These are phyloP conservation scores for Ovis aries DNA, from an alignment of 2,113 vertebrate species.

Conservation along the genomic window DNA sequence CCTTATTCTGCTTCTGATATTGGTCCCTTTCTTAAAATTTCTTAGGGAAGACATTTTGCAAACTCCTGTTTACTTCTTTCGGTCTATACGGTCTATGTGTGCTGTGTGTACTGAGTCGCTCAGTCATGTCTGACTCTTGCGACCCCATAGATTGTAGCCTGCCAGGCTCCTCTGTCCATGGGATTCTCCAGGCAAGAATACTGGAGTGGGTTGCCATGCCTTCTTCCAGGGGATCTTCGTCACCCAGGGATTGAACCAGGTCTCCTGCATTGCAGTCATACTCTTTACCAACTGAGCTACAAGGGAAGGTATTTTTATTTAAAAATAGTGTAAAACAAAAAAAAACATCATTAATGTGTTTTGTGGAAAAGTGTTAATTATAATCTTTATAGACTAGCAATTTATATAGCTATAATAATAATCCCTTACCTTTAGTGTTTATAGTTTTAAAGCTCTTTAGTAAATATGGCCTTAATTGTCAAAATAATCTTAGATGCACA, in stretches of 20 bases:
- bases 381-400: neutral
- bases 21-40: neutral
- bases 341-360: neutral
- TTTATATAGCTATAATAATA: neutral
- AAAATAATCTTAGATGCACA: neutral
- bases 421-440: neutral
- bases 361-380: conserved; percentile 21
- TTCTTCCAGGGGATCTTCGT: neutral
- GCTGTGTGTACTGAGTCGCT: neutral
- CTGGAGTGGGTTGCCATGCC: neutral
- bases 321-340: conserved; percentile 2
- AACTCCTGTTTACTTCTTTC: neutral
- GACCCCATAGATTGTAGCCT: neutral
- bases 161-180: neutral
- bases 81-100: neutral
- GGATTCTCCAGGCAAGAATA: neutral
- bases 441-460: conserved; percentile 15
- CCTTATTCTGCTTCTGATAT: neutral
- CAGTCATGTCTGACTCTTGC: neutral
- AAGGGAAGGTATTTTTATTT: neutral
- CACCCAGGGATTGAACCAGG: neutral
- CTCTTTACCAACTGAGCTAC: neutral
- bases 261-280: neutral
- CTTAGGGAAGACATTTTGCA: neutral
- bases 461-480: neutral